Conservation (phyloP, 2,113 vertebrate genomes). For the Xenotilapia caudafasciata region DNA sequence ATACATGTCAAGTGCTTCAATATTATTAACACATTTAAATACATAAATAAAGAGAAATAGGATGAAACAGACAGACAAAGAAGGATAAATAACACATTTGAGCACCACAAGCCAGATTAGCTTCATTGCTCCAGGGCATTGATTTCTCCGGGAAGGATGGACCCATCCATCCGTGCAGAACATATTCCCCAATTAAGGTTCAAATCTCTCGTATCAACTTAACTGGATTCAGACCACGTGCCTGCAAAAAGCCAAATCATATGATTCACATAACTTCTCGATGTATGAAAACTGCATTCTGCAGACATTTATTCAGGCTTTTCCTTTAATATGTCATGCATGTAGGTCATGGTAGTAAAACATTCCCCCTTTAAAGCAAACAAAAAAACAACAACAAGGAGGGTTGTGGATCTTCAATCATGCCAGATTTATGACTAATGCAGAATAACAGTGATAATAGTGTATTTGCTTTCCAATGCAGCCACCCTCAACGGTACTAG, state of each 20-base stretch:
- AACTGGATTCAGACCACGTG: neutral
- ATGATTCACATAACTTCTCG: constrained; percentile 15
- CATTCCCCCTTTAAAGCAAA: neutral
- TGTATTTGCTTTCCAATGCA: neutral
- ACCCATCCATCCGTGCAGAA: neutral
- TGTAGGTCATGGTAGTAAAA: neutral
- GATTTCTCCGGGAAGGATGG: neutral
- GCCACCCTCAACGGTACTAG: fast-evolving
- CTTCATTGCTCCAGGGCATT: neutral
- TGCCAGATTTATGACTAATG: neutral
- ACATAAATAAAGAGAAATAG: neutral
- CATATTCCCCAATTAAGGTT: constrained; percentile 22
- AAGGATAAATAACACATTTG: neutral
- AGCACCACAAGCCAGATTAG: neutral
- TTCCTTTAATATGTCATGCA: neutral
- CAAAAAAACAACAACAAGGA: neutral
- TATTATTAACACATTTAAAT: neutral
- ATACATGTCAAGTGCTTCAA: neutral
- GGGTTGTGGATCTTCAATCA: neutral
- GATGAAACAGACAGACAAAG: neutral
- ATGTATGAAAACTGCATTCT: neutral
- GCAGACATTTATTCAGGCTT: neutral
- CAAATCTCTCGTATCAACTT: neutral
- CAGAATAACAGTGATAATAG: neutral
- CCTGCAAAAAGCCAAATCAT: neutral